Evolutionary conservation across 2,888 invertebrate species (phyloP), one percentile per base, ranked within the genome.

Genomic region (Myopa testacea): DNA sequence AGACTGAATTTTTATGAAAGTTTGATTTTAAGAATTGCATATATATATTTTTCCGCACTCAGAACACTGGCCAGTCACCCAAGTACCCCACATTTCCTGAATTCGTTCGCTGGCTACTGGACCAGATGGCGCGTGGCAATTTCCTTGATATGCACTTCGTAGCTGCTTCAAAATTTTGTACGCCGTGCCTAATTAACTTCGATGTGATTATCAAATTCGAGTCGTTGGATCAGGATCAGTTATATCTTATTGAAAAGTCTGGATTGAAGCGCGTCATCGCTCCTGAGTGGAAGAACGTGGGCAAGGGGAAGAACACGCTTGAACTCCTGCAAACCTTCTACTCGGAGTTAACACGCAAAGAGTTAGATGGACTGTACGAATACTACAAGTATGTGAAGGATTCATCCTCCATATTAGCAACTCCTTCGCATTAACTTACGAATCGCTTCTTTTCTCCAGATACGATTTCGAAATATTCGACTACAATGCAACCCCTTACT

Each of bases 381-480:
- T 93, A 96, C 85, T 97, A 95, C 87, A 93, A 92, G 93, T 95
- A 89, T 88, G 85, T 83, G 14, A 8, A 3, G 26, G n/a, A 7
- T 2, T 38, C 10, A 8, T 16, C 5, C 5, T 58, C 1, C 45
- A 45, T 10, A 8, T 45, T 10, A 45, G 45, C 6, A 26, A 26
- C 26, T 60, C 60, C 16, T 68, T 45, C 45, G 45, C 45, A 3
- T 69, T 19, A n/a, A 12, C 7, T 50, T 8, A 16, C 45, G 40
- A 68, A 68, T 68, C 88, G 58, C 63, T 8, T 8, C 55, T n/a
- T 26, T 34, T 6, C 16, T 12, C 10, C 91, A 95, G 95, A 88
- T 93, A 94, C 86, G 97, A 97, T 89, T 96, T 96, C 89, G 93
- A 94, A 87, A 91, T 97, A 80, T 97, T 97, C 90, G 95, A 94